These are phyloP conservation scores for Alviniconcha marisindica DNA, from an alignment of 1,140 invertebrate genomes.

Conservation along the genomic window DNA sequence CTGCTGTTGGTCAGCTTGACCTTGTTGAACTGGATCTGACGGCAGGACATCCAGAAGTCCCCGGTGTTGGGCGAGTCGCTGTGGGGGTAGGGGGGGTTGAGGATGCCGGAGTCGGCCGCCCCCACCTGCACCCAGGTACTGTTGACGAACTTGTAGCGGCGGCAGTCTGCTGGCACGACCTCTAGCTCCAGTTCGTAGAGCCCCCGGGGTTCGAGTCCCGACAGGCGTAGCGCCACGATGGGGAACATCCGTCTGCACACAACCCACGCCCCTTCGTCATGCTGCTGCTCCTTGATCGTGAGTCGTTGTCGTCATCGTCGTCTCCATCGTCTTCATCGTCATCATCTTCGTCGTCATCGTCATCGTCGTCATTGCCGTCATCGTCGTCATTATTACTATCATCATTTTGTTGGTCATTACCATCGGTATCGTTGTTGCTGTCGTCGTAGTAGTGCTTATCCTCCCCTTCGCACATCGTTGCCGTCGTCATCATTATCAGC, in stretches of 20 bases:
- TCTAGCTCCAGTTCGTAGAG: conserved; percentile 48
- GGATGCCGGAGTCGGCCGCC: conserved; percentile 75
- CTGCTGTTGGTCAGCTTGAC: conserved; percentile 95
- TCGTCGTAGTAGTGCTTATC: too few relatives aligned
- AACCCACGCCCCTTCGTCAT: too few relatives aligned
- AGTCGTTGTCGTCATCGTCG: too few relatives aligned
- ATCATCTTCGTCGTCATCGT: too few relatives aligned
- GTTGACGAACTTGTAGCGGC: conserved; percentile 54
- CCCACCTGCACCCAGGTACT: conserved; percentile 54
- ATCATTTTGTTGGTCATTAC: too few relatives aligned
- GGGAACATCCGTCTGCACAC: conserved; percentile 65
- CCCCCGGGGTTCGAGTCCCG: conserved; percentile 40
- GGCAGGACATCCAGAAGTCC: conserved; percentile 96
- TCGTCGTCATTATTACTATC: too few relatives aligned
- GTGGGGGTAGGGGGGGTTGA: conserved; percentile 91
- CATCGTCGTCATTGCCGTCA: too few relatives aligned
- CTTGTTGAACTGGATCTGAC: conserved; percentile 94
- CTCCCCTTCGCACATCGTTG: too few relatives aligned
- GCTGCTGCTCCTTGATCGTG: too few relatives aligned
- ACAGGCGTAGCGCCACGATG: conserved; percentile 43
- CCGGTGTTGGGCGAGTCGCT: conserved; percentile 96
- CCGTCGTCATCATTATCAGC: too few relatives aligned
- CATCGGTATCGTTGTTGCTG: too few relatives aligned
- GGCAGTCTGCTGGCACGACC: conserved; percentile 47
- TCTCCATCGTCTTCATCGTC: too few relatives aligned